Evolutionary conservation across 1,140 invertebrate species (phyloP).

Genomic region (Thaumetopoea pityocampa): DNA sequence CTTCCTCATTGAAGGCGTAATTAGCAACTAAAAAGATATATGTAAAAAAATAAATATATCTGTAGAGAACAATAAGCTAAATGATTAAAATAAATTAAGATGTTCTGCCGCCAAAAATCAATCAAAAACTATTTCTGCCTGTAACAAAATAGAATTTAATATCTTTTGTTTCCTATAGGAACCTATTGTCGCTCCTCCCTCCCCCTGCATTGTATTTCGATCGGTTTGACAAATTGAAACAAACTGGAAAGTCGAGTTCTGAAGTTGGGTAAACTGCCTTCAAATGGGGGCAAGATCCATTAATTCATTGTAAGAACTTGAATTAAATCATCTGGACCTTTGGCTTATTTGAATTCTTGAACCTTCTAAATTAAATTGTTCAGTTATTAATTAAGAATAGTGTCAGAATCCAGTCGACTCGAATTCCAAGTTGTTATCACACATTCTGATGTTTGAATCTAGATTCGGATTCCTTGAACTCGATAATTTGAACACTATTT

Average conservation of each 20-base stretch:
- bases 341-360: conserved; percentile 34
- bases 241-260: conserved; percentile 55
- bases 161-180: conserved; percentile 42
- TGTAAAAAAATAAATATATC: too few species aligned
- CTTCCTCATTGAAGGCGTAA: too few species aligned
- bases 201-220: conserved; percentile 60
- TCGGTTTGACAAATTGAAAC: conserved; percentile 68
- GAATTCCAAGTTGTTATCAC: conserved; percentile 9
- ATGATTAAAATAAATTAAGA: too few species aligned
- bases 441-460: too few species aligned
- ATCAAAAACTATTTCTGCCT: conserved; percentile 9
- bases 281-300: conserved; percentile 48
- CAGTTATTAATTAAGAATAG: conserved; percentile 20
- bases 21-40: too few species aligned
- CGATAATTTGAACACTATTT: too few species aligned
- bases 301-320: conserved; percentile 58
- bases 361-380: conserved; percentile 26
- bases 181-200: conserved; percentile 46
- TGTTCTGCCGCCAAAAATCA: conserved; percentile 10
- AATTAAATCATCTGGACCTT: conserved; percentile 54
- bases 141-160: conserved; percentile 15
- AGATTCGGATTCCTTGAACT: too few species aligned
- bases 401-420: conserved; percentile 4
- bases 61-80: too few species aligned
- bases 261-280: conserved; percentile 47